Base-by-base conservation (phyloP, 2,888 invertebrate genomes). In the Malacosoma neustria region DNA sequence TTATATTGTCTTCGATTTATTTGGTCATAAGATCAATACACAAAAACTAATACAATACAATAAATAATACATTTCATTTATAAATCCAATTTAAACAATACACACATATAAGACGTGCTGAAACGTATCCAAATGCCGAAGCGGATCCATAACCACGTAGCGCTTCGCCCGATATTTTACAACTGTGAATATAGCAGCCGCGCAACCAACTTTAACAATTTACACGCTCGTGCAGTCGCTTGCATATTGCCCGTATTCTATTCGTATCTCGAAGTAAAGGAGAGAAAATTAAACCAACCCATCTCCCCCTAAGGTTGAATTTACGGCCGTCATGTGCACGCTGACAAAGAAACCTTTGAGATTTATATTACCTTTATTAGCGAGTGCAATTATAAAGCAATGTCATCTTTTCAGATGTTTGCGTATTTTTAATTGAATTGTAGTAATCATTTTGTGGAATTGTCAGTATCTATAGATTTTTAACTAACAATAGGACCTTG, bases 131-230 rank as follows among this genome's bases (percentile, higher is more conserved):
- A 66, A 74, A 71, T 69, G 65, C 65, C 67, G 65, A 64, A 29
- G 32, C 48, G 46, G 60, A 67, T 73, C 63, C 62, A 65, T 53
- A 42, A 46, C 54, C 59, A 48, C 59, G 56, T 54, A 22, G 22
- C 9, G 54, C 59, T 64, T 61, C 56, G 55, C 54, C 58, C 70
- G 69, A 72, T 81, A 77, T 80, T 79, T 77, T 75, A 69, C 65
- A 61, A 63, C 71, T 64, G 66, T 48, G 74, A 71, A 77, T 76
- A 79, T 81, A 77, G 76, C 75, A 71, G 73, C 72, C 70, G 53
- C 67, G 51, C 61, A 62, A 22, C 65, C 60, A 81, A 80, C 75
- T 80, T 75, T 70, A 69, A 71, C 76, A 79, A 80, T 77, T 79
- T 74, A 70, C 74, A 70, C 63, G 55, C 55, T 53, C 54, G 54